Conservation (phyloP, 2,888 invertebrate species). For the Troides helena region DNA sequence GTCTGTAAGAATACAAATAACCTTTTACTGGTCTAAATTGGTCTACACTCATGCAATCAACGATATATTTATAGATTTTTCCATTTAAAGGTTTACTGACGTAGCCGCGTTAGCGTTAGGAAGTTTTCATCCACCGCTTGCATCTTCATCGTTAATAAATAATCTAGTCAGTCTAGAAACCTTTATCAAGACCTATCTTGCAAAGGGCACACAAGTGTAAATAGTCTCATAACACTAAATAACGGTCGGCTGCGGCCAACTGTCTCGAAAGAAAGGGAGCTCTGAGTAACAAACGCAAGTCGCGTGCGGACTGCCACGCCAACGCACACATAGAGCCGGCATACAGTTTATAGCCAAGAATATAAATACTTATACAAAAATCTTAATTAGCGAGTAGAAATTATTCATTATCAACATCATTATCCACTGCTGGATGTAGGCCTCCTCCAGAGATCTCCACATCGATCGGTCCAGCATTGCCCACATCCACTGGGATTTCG, state of each 20-base stretch:
- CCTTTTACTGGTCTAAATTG: too few relatives aligned
- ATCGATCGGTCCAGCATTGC: too few relatives aligned
- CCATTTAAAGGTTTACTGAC: background rate
- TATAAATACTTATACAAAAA: too few relatives aligned
- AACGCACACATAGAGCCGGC: slow-evolving; percentile 5
- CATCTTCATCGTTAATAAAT: background rate
- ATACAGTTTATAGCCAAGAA: too few relatives aligned
- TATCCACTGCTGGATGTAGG: too few relatives aligned
- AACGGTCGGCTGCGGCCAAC: slow-evolving; percentile 51
- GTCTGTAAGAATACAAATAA: too few relatives aligned
- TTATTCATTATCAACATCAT: too few relatives aligned
- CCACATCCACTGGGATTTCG: too few relatives aligned
- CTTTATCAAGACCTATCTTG: slow-evolving; percentile 2
- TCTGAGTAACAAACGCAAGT: slow-evolving; percentile 34
- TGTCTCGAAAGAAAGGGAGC: slow-evolving; percentile 57
- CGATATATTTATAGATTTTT: background rate
- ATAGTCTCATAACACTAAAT: slow-evolving; percentile 29
- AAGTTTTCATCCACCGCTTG: background rate
- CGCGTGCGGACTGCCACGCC: slow-evolving; percentile 46
- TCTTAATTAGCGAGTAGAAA: too few relatives aligned
- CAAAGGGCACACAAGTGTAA: slow-evolving; percentile 18
- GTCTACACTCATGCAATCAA: too few relatives aligned
- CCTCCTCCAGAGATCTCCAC: too few relatives aligned
- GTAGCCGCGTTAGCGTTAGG: background rate
- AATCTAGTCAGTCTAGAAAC: slow-evolving; percentile 11